Evolutionary conservation across 2,113 vertebrate species (phyloP).

Genomic region (Ochotona princeps): DNA sequence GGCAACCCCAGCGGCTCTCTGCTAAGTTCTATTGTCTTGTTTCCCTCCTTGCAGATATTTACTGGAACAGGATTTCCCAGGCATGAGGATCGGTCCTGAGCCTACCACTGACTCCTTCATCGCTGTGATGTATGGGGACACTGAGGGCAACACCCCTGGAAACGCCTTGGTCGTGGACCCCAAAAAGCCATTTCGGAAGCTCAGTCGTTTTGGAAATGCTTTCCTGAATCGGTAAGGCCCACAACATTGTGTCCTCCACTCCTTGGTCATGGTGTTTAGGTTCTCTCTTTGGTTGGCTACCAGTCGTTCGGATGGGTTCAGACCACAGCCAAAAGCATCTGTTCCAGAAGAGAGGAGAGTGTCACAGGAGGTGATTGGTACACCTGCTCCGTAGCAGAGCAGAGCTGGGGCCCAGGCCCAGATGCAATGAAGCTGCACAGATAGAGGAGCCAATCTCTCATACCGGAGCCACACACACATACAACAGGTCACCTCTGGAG

Average conservation of each 20-base stretch:
- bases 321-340: not conserved
- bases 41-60: slow-evolving; percentile 88
- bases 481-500: not conserved
- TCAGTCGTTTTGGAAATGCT: slow-evolving; percentile 96
- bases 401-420: not conserved
- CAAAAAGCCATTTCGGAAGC: slow-evolving; percentile 97
- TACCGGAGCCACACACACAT: not conserved
- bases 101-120: slow-evolving; percentile 98
- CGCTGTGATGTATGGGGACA: slow-evolving; percentile 96
- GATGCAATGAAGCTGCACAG: not conserved
- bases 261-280: slow-evolving; percentile 12
- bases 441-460: slow-evolving; percentile 11
- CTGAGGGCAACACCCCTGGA: slow-evolving; percentile 94
- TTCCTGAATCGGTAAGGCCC: slow-evolving; percentile 94
- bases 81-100: slow-evolving; percentile 98
- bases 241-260: not conserved
- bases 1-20: not conserved
- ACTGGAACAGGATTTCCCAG: slow-evolving; percentile 97
- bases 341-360: slow-evolving; percentile 8
- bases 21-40: slow-evolving; percentile 35
- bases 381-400: not conserved
- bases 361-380: not conserved
- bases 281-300: slow-evolving; percentile 32
- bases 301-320: not conserved
- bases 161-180: slow-evolving; percentile 97